A percentile compares a stretch with the other conserved stretches of the same genome.
phyloP scores from a whole-genome alignment of 2,797 vertebrate genomes.

The Rhynchonycteris naso region DNA sequence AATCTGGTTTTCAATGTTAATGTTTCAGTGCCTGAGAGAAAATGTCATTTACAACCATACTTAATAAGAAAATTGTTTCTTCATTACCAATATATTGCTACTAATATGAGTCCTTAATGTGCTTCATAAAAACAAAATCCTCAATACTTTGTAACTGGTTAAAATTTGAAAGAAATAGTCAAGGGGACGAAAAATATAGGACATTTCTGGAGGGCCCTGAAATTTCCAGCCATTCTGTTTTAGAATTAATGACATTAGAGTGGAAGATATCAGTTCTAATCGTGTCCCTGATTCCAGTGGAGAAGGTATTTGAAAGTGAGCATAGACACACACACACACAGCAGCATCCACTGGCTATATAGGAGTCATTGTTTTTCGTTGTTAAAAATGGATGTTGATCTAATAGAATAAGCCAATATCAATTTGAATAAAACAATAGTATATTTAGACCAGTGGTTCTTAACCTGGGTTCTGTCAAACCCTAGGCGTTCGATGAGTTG shows the following conservation, averaged over 20 bases:
- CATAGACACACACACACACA: too few relatives aligned
- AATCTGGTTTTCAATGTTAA: conserved; percentile 15
- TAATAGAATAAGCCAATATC: neutral
- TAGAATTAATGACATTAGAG: neutral
- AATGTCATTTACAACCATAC: conserved; percentile 37
- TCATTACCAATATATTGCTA: neutral
- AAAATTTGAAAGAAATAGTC: neutral
- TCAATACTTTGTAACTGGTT: neutral
- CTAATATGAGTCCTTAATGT: neutral
- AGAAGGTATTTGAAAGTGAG: neutral
- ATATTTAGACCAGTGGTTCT: too few relatives aligned
- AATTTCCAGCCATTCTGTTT: neutral
- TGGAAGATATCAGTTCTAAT: neutral
- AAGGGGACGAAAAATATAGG: neutral
- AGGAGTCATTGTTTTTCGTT: neutral
- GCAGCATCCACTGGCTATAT: neutral
- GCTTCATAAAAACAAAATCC: neutral
- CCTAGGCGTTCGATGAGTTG: too few relatives aligned
- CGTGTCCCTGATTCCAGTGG: neutral
- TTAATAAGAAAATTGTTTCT: conserved; percentile 52
- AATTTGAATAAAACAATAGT: neutral
- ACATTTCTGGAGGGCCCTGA: neutral
- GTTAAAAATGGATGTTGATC: neutral
- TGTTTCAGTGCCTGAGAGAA: conserved; percentile 12
- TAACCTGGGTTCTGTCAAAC: too few relatives aligned